Base-by-base conservation (phyloP, 2,888 invertebrate species). In the Frankliniella fusca region DNA sequence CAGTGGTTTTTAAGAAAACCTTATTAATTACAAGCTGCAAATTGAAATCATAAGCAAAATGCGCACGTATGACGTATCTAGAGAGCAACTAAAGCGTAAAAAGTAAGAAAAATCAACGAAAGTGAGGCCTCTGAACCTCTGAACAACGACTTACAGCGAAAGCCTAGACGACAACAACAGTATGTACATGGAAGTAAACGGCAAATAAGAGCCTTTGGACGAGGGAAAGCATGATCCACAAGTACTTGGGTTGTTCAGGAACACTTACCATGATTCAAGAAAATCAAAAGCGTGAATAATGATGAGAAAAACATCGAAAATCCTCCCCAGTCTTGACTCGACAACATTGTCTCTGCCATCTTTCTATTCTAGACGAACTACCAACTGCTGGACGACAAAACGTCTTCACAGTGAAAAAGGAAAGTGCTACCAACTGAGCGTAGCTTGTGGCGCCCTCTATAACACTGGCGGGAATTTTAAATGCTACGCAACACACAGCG, bases 91-190 rank as follows among this genome's bases (percentile, higher is more conserved):
- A 38, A 38, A 3, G 3, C 2, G 38, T 38, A 5, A 38, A 38
- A 38, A 38, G 3, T 38, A 38, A 38, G 3, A 38, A 38, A 38
- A 38, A 38, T 38, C 3, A 38, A 38, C 3, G 38, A 38, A 38
- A 38, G 3, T 38, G 38, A 38, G 38, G 38, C 5, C 38, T 38
- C 38, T 38, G 38, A 38, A 38, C 5, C 38, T 38, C 38, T 38
- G 38, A 38, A 38, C 38, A 38, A 38, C 38, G 38, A 38, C 38
- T 3, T 38, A 2, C 3, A 38, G 38, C 38, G 70, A 76, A 76
- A 76, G 70, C 70, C 70, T 76, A 23, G 70, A 76, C 70, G 70
- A 76, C 70, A 76, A 76, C 70, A 76, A 76, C 70, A 76, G 12
- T 23, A 12, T 23, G 12, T 10, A 23, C 1, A 7, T 12, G 10